phyloP scores from a whole-genome alignment of 1,140 invertebrate genomes.

The Halesus radiatus region DNA sequence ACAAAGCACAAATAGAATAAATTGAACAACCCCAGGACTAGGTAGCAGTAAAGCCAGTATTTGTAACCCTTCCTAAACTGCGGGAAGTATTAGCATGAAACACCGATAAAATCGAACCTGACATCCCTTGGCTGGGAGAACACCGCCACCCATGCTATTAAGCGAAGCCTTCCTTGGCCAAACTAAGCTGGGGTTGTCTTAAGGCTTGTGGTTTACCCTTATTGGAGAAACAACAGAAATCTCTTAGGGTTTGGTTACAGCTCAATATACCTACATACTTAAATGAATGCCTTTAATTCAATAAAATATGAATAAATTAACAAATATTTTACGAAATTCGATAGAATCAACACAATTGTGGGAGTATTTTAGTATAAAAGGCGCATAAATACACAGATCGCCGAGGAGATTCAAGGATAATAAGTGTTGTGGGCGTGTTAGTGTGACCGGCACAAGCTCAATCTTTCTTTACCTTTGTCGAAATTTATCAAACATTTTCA shows the following conservation, averaged over 20 bases:
- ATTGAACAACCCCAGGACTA: not conserved
- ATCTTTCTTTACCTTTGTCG: no score
- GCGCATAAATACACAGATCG: no score
- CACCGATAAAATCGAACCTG: slow-evolving; percentile 51
- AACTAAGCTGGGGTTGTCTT: slow-evolving; percentile 2
- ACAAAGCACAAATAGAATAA: not conserved
- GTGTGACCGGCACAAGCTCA: no score
- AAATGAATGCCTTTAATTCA: no score
- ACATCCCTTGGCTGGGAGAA: slow-evolving; percentile 27
- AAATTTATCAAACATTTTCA: no score
- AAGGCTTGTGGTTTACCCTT: not conserved
- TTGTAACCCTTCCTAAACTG: not conserved
- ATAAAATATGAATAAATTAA: no score
- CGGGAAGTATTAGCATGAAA: slow-evolving; percentile 47
- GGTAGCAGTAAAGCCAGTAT: not conserved
- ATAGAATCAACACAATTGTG: no score
- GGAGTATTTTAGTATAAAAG: no score
- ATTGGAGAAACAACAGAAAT: not conserved
- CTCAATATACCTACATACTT: no score
- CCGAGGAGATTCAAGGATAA: no score
- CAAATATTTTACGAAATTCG: no score
- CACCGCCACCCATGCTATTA: slow-evolving; percentile 10
- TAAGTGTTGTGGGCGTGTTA: no score
- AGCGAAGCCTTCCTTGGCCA: not conserved
- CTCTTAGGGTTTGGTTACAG: not conserved